These are phyloP conservation scores for Campaea margaritaria DNA, from an alignment of 2,888 invertebrate genomes.

Conservation along the genomic window DNA sequence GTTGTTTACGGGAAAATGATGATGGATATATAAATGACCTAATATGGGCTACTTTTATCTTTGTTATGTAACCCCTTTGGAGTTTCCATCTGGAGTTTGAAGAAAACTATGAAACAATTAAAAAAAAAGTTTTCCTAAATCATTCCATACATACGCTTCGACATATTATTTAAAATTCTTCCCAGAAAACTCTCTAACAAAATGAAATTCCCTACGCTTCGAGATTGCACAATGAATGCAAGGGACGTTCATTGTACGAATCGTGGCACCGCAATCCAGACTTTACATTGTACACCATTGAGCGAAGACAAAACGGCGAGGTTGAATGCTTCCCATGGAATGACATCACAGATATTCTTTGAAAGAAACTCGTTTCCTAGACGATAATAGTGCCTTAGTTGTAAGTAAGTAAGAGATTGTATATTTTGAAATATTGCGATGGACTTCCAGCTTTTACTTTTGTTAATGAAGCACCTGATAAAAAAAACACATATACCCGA, in stretches of 20 bases:
- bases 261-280: slow-evolving; percentile 33
- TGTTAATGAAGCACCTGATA: no score
- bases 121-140: no score
- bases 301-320: slow-evolving; percentile 49
- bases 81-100: no score
- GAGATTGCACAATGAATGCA: slow-evolving; percentile 21
- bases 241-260: slow-evolving; percentile 33
- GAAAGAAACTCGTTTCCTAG: slow-evolving; percentile 51
- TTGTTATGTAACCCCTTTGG: no score
- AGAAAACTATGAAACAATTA: no score
- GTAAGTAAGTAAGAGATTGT: slow-evolving; percentile 31
- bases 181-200: slow-evolving; percentile 14
- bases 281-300: slow-evolving; percentile 41
- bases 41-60: no score
- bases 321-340: slow-evolving; percentile 49
- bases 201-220: slow-evolving; percentile 23
- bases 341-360: slow-evolving; percentile 51
- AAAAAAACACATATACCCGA: no score
- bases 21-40: no score
- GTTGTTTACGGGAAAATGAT: no score
- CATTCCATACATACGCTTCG: not conserved
- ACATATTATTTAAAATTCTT: not conserved
- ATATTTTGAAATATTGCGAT: slow-evolving; percentile 4
- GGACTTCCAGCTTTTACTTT: not conserved
- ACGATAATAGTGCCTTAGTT: slow-evolving; percentile 40